phyloP scores from a whole-genome alignment of 2,797 vertebrate species.

The Champsocephalus esox region DNA sequence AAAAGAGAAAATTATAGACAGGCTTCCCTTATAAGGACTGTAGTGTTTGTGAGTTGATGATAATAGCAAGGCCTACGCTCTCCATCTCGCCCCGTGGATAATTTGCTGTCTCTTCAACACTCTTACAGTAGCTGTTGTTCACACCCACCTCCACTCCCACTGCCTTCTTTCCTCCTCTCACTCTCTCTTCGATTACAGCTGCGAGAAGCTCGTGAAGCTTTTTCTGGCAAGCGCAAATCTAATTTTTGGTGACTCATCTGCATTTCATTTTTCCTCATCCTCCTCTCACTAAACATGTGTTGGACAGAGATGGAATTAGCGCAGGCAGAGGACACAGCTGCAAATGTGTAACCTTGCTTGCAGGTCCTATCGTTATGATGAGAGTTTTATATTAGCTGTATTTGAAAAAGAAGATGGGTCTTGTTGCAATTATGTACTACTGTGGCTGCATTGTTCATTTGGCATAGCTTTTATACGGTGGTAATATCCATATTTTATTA shows the following conservation, averaged over 20 bases:
- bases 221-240: conserved; percentile 60
- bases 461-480: conserved; percentile 32
- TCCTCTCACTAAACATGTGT: conserved; percentile 53
- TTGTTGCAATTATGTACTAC: conserved; percentile 33
- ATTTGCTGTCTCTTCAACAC: conserved; percentile 66
- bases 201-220: conserved; percentile 40
- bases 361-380: conserved; percentile 60
- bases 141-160: conserved; percentile 63
- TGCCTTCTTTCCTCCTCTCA: conserved; percentile 34
- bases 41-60: conserved; percentile 49
- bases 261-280: conserved; percentile 43
- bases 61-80: conserved; percentile 40
- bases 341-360: conserved; percentile 66
- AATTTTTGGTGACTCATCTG: conserved; percentile 72
- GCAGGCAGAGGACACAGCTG: conserved; percentile 61
- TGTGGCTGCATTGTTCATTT: conserved; percentile 50
- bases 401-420: conserved; percentile 46
- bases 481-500: conserved; percentile 32
- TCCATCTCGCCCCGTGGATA: conserved; percentile 54
- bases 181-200: conserved; percentile 40
- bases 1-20: conserved; percentile 33
- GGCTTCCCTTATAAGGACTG: conserved; percentile 22
- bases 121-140: conserved; percentile 56
- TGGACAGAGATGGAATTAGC: conserved; percentile 43
- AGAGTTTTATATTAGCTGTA: conserved; percentile 52